A percentile compares a stretch with the other conserved stretches of the same genome.
These are phyloP conservation scores for Polypedilum vanderplanki DNA, from an alignment of 1,140 invertebrate species.

Conservation along the genomic window DNA sequence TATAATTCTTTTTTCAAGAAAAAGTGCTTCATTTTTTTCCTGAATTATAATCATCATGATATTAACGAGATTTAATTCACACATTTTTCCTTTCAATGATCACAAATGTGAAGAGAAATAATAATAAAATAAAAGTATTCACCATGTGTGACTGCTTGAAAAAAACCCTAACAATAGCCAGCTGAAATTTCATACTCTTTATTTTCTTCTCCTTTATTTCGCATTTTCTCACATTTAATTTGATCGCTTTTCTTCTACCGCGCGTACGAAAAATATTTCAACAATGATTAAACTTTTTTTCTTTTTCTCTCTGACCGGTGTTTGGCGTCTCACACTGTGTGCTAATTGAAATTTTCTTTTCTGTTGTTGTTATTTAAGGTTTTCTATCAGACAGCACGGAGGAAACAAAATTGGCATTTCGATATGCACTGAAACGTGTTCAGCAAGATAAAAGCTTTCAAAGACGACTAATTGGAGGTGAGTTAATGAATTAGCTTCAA, in stretches of 20 bases:
- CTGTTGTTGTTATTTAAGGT: not conserved
- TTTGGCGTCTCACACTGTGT: too few species aligned
- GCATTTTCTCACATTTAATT: not conserved
- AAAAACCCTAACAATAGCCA: conserved; percentile 9
- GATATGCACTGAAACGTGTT: not conserved
- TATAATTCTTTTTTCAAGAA: too few species aligned
- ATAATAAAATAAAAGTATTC: not conserved
- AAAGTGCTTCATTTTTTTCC: too few species aligned
- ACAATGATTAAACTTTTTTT: too few species aligned
- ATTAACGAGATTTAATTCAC: not conserved
- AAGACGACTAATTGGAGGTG: not conserved
- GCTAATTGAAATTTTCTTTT: not conserved
- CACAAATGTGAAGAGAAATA: too few species aligned
- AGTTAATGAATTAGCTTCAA: not conserved
- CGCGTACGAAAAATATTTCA: too few species aligned
- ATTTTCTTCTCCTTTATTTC: not conserved
- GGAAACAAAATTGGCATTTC: conserved; percentile 22
- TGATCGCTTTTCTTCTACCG: too few species aligned
- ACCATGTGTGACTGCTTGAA: not conserved
- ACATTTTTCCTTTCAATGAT: not conserved
- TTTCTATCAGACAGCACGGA: not conserved
- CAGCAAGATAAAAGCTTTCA: not conserved
- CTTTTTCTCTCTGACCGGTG: too few species aligned
- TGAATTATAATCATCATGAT: too few species aligned
- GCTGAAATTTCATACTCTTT: not conserved